These are phyloP conservation scores for Protodeltote pygarga DNA, from an alignment of 2,888 invertebrate genomes.

Conservation along the genomic window DNA sequence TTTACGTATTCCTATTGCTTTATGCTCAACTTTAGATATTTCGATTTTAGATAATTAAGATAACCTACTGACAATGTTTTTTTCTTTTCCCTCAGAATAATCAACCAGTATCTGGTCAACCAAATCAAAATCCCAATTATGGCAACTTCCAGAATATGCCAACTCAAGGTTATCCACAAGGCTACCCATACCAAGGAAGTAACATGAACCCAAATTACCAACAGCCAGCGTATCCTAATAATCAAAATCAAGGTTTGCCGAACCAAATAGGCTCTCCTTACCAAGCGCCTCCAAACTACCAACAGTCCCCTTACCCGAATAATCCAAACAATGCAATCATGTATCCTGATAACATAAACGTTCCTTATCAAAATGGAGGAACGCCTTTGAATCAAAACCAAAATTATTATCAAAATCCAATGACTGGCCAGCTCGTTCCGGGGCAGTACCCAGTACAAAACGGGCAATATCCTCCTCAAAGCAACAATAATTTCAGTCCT, in stretches of 20 bases:
- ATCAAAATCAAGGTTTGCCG: too few relatives aligned
- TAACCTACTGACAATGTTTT: too few relatives aligned
- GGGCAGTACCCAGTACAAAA: slow-evolving; percentile 10
- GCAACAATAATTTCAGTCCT: neutral
- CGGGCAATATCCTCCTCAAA: slow-evolving; percentile 17
- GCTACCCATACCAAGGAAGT: slow-evolving; percentile 23
- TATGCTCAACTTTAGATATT: too few relatives aligned
- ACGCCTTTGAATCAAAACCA: slow-evolving; percentile 7
- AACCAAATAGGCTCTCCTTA: slow-evolving; percentile 19
- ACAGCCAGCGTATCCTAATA: slow-evolving; percentile 15
- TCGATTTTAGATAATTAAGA: too few relatives aligned
- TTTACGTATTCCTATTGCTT: too few relatives aligned
- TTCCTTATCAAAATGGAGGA: slow-evolving; percentile 21
- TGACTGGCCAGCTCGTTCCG: neutral
- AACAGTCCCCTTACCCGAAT: slow-evolving; percentile 17
- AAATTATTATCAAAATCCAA: slow-evolving; percentile 9
- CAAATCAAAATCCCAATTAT: slow-evolving; percentile 14
- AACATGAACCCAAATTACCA: slow-evolving; percentile 23
- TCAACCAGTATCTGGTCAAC: too few relatives aligned
- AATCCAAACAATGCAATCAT: slow-evolving; percentile 6
- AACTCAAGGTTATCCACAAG: slow-evolving; percentile 16
- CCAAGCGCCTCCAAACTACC: slow-evolving; percentile 25
- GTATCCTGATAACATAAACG: slow-evolving; percentile 20
- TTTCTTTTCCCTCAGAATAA: too few relatives aligned
- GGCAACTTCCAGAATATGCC: slow-evolving; percentile 13